Evolutionary conservation across 2,797 vertebrate species (phyloP).

Genomic region (Rachycentron canadum): DNA sequence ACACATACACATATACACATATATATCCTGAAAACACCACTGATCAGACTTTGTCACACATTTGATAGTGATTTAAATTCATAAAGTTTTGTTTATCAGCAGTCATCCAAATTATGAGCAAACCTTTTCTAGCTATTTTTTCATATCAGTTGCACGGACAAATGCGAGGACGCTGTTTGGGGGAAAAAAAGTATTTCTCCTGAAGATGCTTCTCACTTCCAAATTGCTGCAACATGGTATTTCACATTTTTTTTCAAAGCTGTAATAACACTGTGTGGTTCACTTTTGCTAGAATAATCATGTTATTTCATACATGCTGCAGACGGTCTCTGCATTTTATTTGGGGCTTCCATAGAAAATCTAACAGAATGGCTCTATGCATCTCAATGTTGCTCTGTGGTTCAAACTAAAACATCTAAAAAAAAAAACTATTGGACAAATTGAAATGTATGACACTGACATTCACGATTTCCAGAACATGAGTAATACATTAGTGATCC

Average conservation of each 20-base stretch:
- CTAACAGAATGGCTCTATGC: neutral
- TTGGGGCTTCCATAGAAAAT: neutral
- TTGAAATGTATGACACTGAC: neutral
- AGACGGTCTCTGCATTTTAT: constrained; percentile 44
- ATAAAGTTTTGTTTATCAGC: neutral
- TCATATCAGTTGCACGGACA: neutral
- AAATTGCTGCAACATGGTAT: constrained; percentile 18
- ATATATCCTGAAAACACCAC: neutral
- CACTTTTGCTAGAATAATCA: constrained; percentile 24
- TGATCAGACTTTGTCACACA: neutral
- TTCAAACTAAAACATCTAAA: constrained; percentile 3
- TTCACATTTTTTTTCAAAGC: constrained; percentile 20
- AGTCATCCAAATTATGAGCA: neutral
- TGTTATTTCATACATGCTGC: constrained; percentile 20
- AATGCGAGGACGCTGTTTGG: neutral
- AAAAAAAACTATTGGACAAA: neutral
- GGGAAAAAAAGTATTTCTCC: constrained; percentile 18
- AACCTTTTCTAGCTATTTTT: neutral
- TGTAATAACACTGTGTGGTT: constrained; percentile 29
- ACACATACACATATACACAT: too few species aligned
- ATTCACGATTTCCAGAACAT: neutral
- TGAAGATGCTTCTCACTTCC: neutral
- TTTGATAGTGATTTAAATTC: constrained; percentile 12
- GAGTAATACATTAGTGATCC: neutral
- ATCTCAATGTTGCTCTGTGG: neutral